Evolutionary conservation across 2,888 invertebrate genomes (phyloP).

Genomic region (Liodrosophila aerea): DNA sequence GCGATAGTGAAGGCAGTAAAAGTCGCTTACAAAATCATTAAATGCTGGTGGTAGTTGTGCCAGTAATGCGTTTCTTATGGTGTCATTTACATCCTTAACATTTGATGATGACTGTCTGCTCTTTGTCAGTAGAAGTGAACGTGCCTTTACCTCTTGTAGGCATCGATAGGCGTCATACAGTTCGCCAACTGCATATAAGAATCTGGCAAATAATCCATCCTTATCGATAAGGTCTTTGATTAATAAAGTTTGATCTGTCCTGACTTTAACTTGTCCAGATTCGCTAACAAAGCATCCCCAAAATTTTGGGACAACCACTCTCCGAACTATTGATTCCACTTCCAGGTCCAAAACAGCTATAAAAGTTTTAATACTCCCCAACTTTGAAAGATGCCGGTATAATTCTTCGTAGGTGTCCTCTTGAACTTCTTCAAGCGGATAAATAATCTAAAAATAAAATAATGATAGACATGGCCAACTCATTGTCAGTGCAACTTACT

Average conservation of each 20-base stretch:
- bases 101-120: constrained; percentile 1
- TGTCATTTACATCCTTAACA: constrained; percentile 84
- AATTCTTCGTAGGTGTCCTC: constrained; percentile 38
- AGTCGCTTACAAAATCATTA: constrained; percentile 87
- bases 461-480: background rate
- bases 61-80: constrained; percentile 82
- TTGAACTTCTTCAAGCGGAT: constrained; percentile 24
- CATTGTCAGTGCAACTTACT: constrained; percentile 42
- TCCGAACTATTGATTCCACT: constrained; percentile 72
- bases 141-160: constrained; percentile 58
- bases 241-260: constrained; percentile 25
- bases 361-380: constrained; percentile 44
- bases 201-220: constrained; percentile 69
- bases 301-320: constrained; percentile 77
- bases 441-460: constrained; percentile 8
- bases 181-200: constrained; percentile 76
- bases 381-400: constrained; percentile 34
- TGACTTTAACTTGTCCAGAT: constrained; percentile 15
- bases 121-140: constrained; percentile 56
- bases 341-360: constrained; percentile 74
- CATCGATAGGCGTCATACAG: constrained; percentile 71
- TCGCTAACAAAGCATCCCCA: constrained; percentile 75
- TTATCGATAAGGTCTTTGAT: constrained; percentile 47
- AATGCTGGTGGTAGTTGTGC: constrained; percentile 89
- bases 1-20: constrained; percentile 90